Percentiles rank a stretch among this genome's conserved stretches.
Conservation (phyloP, 2,797 vertebrate species). For the Oreonectes daqikongensis region DNA sequence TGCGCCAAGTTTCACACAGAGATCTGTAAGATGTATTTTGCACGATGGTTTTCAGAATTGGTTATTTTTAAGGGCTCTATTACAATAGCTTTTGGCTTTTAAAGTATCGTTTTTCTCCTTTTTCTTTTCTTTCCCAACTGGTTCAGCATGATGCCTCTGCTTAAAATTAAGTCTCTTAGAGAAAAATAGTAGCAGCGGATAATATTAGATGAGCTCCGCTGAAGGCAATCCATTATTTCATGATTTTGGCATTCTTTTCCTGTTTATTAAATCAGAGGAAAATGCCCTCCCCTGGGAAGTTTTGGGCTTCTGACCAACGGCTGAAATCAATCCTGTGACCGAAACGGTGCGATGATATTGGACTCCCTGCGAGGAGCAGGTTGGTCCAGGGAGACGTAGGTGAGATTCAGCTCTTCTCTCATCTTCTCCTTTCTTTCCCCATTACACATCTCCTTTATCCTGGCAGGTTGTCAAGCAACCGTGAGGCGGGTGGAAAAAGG, state of each 20-base stretch:
- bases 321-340: conserved; percentile 56
- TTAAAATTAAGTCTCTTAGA: conserved; percentile 40
- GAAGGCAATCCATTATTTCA: conserved; percentile 54
- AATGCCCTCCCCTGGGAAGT: conserved; percentile 51
- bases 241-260: conserved; percentile 53
- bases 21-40: conserved; percentile 10
- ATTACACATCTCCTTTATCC: conserved; percentile 64
- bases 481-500: conserved; percentile 33
- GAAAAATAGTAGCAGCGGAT: conserved; percentile 40
- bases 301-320: conserved; percentile 52
- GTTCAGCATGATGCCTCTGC: conserved; percentile 45
- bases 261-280: conserved; percentile 57
- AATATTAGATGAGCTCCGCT: conserved; percentile 54
- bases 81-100: neutral
- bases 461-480: conserved; percentile 58
- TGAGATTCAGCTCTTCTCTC: conserved; percentile 53
- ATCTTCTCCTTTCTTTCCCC: conserved; percentile 60
- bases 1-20: neutral
- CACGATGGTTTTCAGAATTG: conserved; percentile 2
- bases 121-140: conserved; percentile 1
- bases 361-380: conserved; percentile 55
- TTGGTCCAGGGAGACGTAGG: conserved; percentile 49
- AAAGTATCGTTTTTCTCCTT: neutral
- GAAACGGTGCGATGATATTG: conserved; percentile 52
- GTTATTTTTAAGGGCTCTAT: neutral